Conservation (phyloP, 2,888 invertebrate species). For the Temnothorax rugatulus region DNA sequence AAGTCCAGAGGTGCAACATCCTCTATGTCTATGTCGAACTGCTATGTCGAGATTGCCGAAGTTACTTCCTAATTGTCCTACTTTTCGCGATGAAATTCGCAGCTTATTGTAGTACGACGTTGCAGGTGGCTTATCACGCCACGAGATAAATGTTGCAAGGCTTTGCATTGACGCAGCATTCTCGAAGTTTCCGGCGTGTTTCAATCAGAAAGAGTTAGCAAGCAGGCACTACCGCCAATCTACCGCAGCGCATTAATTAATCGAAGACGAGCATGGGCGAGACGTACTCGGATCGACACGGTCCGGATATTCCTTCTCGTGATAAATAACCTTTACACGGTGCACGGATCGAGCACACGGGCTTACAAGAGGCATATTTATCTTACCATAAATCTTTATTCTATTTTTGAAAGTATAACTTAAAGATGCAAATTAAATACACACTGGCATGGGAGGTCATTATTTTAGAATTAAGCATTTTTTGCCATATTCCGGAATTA, state of each 20-base stretch:
- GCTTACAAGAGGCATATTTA: not conserved
- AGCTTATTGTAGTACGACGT: conserved; percentile 1
- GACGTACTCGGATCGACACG: not conserved
- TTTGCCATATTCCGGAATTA: conserved; percentile 6
- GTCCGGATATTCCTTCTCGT: not conserved
- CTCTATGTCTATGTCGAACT: not conserved
- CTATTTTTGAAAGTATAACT: not conserved
- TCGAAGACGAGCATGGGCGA: not conserved
- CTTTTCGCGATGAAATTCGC: conserved; percentile 52
- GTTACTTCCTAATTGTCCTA: conserved; percentile 60
- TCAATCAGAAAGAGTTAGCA: conserved; percentile 15
- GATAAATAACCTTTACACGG: not conserved
- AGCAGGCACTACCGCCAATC: not conserved
- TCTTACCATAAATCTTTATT: not conserved
- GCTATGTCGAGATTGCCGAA: conserved; percentile 21
- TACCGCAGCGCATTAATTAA: conserved; percentile 22
- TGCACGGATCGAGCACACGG: not conserved
- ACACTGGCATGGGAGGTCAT: not conserved
- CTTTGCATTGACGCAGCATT: not conserved
- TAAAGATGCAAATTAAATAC: conserved; percentile 16
- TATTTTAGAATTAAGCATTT: conserved; percentile 7
- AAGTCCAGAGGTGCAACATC: not conserved
- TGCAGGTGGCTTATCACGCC: not conserved
- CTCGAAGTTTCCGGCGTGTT: conserved; percentile 11
- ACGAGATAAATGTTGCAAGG: conserved; percentile 21